A percentile compares a stretch with the other conserved stretches of the same genome.
These are phyloP conservation scores for Oceanodroma leucorhoa DNA, from an alignment of 2,797 vertebrate genomes.

Conservation along the genomic window DNA sequence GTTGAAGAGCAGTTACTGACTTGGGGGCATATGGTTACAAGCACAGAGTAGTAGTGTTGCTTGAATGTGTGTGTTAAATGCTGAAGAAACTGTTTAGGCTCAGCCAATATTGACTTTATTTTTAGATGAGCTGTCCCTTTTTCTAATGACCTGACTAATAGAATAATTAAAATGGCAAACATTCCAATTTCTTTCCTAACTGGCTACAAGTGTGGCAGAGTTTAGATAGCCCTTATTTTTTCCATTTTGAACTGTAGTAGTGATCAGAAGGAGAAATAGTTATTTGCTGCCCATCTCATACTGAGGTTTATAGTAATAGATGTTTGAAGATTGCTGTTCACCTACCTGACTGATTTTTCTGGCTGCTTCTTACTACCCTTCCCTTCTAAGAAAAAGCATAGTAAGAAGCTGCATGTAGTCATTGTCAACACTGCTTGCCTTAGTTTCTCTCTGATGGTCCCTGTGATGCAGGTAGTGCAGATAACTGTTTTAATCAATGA, in stretches of 20 bases:
- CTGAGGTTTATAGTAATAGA: neutral
- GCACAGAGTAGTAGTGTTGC: neutral
- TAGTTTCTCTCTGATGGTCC: neutral
- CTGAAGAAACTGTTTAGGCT: slow-evolving; percentile 35
- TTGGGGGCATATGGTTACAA: neutral
- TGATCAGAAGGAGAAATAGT: neutral
- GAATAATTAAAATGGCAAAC: slow-evolving; percentile 15
- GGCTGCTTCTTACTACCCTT: neutral
- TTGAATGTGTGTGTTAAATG: neutral
- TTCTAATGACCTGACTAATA: neutral
- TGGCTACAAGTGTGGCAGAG: neutral
- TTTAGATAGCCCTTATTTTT: neutral
- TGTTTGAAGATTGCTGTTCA: neutral
- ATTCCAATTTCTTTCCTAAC: neutral
- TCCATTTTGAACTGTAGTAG: neutral
- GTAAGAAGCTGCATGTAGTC: neutral
- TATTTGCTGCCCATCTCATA: neutral
- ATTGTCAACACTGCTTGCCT: neutral
- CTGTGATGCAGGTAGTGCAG: neutral
- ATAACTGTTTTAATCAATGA: neutral
- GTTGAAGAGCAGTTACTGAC: neutral
- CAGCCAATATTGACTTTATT: slow-evolving; percentile 28
- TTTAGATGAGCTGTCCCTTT: slow-evolving; percentile 18
- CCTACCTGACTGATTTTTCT: neutral
- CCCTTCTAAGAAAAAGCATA: neutral